Evolutionary conservation across 2,113 vertebrate genomes (phyloP), one percentile per base, ranked within the genome.

Genomic region (Cathartes aura): DNA sequence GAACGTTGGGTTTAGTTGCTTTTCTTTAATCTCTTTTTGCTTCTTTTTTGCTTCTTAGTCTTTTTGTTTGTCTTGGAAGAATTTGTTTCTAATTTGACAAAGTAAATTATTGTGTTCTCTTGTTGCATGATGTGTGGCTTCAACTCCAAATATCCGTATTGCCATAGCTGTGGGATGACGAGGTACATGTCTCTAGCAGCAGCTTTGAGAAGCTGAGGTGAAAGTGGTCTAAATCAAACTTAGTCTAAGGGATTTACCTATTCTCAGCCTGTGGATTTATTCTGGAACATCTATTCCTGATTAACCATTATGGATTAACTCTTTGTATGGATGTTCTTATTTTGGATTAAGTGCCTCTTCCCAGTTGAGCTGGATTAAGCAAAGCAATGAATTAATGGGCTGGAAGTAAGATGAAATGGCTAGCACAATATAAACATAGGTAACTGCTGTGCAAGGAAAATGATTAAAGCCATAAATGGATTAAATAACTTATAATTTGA

Each of bases 61-160:
- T 47, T 78, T 56, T 55, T 67, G 5, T 42, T 73, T 36, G 21
- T 58, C 26, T 89, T 48, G 30, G 48, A 68, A 55, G n/a, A 40
- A 43, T 42, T 75, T 64, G 5, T 36, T 89, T 91, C 12, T 34
- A 5, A 38, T 56, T 75, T 59, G 47, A 12, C 38, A 40, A 8
- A 4, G 11, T 8, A 26, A 60, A 63, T 67, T 1, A 15, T 9
- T 52, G 16, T 47, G 19, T 34, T 64, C 6, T 32, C 9, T 38
- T 53, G 42, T 27, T 59, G 15, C 20, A 1, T 15, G 36, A 6
- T 1, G 20, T 3, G 68, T 16, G 55, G 8, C 24, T 82, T 29
- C 32, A 23, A 11, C 56, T 47, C 55, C 90, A 30, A 50, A 0
- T 5, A 16, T 2, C 47, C 5, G 0, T 18, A 4, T 19, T 63